Percentiles rank a stretch among this genome's conserved stretches.
Evolutionary conservation across 2,113 vertebrate species (phyloP).

Genomic region (Menura novaehollandiae): DNA sequence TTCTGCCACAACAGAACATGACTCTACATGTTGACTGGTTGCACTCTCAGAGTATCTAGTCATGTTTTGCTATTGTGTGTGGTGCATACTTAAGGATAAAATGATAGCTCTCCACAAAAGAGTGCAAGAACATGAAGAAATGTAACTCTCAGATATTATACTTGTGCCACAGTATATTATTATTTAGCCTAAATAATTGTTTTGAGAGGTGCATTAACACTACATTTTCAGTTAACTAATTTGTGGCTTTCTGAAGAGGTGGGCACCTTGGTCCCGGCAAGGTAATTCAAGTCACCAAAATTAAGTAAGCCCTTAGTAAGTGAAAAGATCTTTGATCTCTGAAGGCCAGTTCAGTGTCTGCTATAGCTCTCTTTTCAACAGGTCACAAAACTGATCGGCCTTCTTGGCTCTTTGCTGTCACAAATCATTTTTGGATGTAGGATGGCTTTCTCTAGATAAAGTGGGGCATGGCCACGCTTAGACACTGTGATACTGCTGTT

Average conservation of each 20-base stretch:
- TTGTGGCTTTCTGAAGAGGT: neutral
- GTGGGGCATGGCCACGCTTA: rapidly evolving
- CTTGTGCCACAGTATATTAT: neutral
- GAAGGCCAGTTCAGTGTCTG: neutral
- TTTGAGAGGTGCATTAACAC: neutral
- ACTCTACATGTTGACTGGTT: neutral
- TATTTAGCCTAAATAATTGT: neutral
- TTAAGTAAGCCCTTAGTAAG: neutral
- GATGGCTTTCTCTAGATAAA: neutral
- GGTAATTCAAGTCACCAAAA: neutral
- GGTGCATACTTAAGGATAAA: neutral
- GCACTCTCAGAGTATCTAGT: neutral
- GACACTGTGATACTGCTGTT: neutral
- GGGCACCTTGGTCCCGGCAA: neutral
- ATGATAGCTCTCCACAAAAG: neutral
- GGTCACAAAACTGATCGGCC: neutral
- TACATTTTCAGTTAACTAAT: neutral
- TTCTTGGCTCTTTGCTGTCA: neutral
- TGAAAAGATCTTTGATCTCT: neutral
- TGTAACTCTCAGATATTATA: neutral
- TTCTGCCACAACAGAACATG: neutral
- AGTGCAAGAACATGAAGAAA: neutral
- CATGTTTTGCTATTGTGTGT: neutral
- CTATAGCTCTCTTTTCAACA: neutral
- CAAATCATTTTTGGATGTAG: neutral